These are phyloP conservation scores for Heterochromis multidens DNA, from an alignment of 2,113 vertebrate species.

Conservation along the genomic window DNA sequence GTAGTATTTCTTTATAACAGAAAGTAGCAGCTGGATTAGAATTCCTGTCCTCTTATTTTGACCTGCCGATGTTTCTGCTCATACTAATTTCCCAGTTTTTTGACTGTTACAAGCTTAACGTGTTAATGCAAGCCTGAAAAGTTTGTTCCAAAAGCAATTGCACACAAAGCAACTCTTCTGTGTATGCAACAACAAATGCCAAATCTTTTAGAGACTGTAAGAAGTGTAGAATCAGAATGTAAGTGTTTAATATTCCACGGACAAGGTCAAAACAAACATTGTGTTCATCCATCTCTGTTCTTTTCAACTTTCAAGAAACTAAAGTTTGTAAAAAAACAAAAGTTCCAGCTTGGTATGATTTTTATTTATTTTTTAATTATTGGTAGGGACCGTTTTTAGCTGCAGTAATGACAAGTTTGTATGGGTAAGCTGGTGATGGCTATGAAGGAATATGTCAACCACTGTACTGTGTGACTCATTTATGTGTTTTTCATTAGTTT, in stretches of 20 bases:
- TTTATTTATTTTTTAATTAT: neutral
- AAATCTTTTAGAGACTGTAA: neutral
- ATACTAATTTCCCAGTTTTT: neutral
- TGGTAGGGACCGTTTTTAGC: neutral
- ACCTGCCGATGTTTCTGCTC: neutral
- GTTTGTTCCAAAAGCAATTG: neutral
- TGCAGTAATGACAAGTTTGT: neutral
- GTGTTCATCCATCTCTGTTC: neutral
- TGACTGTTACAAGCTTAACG: neutral
- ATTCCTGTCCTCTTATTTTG: no score
- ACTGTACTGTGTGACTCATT: neutral
- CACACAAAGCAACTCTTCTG: neutral
- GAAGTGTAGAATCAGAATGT: neutral
- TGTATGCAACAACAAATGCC: neutral
- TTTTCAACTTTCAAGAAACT: fast-evolving
- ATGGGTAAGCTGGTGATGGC: neutral
- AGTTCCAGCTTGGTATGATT: neutral
- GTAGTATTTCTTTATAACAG: neutral
- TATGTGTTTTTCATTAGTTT: no score
- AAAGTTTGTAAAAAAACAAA: neutral
- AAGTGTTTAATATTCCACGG: neutral
- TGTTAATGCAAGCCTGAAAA: neutral
- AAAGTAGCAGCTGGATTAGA: no score
- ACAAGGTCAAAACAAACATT: fast-evolving
- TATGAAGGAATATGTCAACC: neutral